Percentiles rank a stretch among this genome's conserved stretches.
Evolutionary conservation across 1,140 invertebrate species (phyloP).

Genomic region (Tetramorium simillimum): DNA sequence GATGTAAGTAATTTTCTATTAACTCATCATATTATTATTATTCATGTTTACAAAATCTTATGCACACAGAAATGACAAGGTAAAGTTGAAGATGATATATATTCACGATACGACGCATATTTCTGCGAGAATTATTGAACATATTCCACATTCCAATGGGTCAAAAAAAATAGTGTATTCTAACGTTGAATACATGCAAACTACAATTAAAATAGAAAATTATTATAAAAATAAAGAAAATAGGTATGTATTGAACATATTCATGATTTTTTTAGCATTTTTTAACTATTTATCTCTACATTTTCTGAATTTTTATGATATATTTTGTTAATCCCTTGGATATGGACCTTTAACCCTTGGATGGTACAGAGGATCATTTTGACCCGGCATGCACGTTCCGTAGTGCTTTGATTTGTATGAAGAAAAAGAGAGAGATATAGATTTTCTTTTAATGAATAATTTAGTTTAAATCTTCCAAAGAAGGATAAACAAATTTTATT

Average conservation of each 20-base stretch:
- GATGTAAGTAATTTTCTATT: slow-evolving; percentile 69
- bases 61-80: slow-evolving; percentile 76
- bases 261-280: neutral
- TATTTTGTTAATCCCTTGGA: too few relatives aligned
- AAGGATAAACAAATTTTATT: too few relatives aligned
- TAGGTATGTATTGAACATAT: slow-evolving; percentile 59
- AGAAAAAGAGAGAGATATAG: too few relatives aligned
- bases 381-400: too few relatives aligned
- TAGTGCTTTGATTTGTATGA: too few relatives aligned
- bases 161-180: slow-evolving; percentile 61
- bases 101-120: slow-evolving; percentile 80
- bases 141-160: slow-evolving; percentile 47
- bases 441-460: too few relatives aligned
- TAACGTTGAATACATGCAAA: slow-evolving; percentile 66
- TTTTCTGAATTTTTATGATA: too few relatives aligned
- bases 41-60: slow-evolving; percentile 30
- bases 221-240: slow-evolving; percentile 74
- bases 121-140: slow-evolving; percentile 78
- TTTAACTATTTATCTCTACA: neutral
- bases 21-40: neutral
- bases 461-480: too few relatives aligned
- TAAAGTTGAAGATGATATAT: slow-evolving; percentile 75
- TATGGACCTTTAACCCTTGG: too few relatives aligned
- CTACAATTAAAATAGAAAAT: slow-evolving; percentile 68
- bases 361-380: too few relatives aligned